These are phyloP conservation scores for Chunga burmeisteri DNA, from an alignment of 2,113 vertebrate species.

Conservation along the genomic window DNA sequence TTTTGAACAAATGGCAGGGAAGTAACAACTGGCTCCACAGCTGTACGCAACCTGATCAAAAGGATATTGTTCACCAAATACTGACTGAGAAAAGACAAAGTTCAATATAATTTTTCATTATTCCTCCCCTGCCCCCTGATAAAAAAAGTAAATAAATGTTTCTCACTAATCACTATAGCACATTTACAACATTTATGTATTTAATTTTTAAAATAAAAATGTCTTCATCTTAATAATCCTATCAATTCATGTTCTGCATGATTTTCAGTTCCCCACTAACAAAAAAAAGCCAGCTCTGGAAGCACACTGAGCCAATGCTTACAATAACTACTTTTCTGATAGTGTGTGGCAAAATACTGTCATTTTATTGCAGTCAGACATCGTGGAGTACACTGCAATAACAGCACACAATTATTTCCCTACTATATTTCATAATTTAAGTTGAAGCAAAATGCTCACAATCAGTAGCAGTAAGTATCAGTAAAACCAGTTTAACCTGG, in stretches of 20 bases:
- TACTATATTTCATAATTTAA: not conserved
- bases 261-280: not conserved
- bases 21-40: not conserved
- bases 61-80: not conserved
- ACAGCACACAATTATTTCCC: not conserved
- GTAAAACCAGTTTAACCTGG: not conserved
- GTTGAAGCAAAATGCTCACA: not conserved
- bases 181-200: not conserved
- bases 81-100: not conserved
- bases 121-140: not conserved
- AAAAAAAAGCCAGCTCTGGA: not conserved
- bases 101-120: not conserved
- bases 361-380: not conserved
- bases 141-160: not conserved
- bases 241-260: not conserved
- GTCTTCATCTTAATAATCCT: not conserved
- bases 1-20: not conserved
- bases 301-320: not conserved
- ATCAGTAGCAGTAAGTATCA: not conserved
- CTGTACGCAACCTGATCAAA: not conserved
- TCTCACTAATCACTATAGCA: not conserved
- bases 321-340: not conserved
- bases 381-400: not conserved
- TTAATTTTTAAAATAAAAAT: not conserved
- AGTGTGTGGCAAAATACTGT: not conserved